phyloP scores from a whole-genome alignment of 2,113 vertebrate species.

The Odocoileus hemionus region DNA sequence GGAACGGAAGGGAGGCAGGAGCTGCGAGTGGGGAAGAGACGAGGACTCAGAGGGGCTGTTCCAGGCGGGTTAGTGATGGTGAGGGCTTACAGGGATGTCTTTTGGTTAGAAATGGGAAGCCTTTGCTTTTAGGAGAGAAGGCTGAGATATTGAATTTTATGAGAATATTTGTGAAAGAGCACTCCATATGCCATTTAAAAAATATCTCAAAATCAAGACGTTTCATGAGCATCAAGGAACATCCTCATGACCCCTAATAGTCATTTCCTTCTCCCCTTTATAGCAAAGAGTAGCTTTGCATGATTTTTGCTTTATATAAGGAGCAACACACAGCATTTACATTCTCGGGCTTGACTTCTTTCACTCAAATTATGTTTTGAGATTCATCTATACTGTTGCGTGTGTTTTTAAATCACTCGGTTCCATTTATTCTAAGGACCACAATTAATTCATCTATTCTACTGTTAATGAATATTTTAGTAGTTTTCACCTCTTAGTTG shows the following conservation, averaged over 20 bases:
- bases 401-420: too few species aligned
- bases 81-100: rapidly evolving
- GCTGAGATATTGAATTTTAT: neutral
- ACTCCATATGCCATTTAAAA: neutral
- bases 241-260: neutral
- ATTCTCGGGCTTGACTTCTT: neutral
- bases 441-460: neutral
- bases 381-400: neutral
- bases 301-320: neutral
- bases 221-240: neutral
- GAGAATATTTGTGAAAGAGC: neutral
- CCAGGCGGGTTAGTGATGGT: neutral
- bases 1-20: too few species aligned
- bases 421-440: too few species aligned
- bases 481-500: neutral
- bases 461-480: neutral
- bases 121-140: neutral
- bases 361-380: neutral
- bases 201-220: neutral
- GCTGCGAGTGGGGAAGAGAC: neutral
- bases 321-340: rapidly evolving
- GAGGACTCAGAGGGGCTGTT: neutral
- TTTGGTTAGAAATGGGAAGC: neutral
- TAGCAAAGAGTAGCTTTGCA: neutral
- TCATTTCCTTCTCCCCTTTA: too few species aligned